phyloP scores from a whole-genome alignment of 2,888 invertebrate species.

The Diaprepes abbreviatus region DNA sequence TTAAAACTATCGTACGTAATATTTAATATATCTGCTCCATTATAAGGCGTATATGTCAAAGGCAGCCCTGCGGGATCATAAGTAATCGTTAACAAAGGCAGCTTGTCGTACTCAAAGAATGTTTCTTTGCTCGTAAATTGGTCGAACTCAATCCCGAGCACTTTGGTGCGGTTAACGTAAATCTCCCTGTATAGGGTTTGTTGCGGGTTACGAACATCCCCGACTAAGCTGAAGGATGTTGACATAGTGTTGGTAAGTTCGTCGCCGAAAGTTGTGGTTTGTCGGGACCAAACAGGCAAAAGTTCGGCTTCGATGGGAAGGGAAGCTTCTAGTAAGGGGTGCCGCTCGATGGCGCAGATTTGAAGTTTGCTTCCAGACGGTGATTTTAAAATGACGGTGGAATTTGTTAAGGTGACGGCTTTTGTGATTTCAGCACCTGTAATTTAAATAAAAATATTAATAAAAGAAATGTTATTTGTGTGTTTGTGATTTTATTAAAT shows the following conservation, averaged over 20 bases:
- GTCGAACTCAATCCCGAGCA: conserved; percentile 93
- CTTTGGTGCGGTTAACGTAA: conserved; percentile 87
- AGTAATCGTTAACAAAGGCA: conserved; percentile 86
- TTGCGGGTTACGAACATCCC: conserved; percentile 87
- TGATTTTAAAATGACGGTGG: conserved; percentile 81
- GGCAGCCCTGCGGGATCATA: conserved; percentile 93
- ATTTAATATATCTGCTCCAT: conserved; percentile 84
- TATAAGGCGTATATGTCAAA: conserved; percentile 85
- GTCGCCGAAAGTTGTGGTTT: conserved; percentile 83
- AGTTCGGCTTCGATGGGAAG: conserved; percentile 91
- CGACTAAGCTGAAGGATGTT: conserved; percentile 85
- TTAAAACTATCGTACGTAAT: conserved; percentile 86
- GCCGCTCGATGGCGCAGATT: conserved; percentile 84
- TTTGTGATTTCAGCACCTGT: conserved; percentile 78
- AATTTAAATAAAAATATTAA: conserved; percentile 47
- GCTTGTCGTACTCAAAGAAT: conserved; percentile 87
- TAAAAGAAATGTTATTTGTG: no score
- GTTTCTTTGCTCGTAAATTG: conserved; percentile 91
- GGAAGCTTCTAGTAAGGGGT: conserved; percentile 86
- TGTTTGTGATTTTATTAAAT: no score
- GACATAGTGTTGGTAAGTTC: conserved; percentile 77
- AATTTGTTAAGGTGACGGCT: conserved; percentile 83
- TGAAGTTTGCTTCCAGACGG: conserved; percentile 82
- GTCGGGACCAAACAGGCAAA: conserved; percentile 91
- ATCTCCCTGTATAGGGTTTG: conserved; percentile 87